phyloP scores from a whole-genome alignment of 2,888 invertebrate species.

The Emmelina monodactyla region DNA sequence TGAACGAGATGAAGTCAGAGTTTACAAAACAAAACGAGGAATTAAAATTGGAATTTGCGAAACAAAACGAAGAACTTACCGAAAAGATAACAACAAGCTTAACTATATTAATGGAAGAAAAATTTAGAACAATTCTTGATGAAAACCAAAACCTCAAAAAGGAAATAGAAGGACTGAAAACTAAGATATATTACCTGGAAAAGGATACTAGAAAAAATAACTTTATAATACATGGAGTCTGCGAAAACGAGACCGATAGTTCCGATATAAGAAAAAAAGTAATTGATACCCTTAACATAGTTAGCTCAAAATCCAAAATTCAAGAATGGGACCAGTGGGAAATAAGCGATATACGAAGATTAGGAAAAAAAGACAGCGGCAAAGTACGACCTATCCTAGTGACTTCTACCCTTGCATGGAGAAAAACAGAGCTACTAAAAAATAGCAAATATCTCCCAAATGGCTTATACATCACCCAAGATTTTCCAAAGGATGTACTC shows the following conservation, averaged over 20 bases:
- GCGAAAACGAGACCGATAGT: neutral
- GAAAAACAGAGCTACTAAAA: neutral
- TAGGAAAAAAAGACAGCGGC: neutral
- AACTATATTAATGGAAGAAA: neutral
- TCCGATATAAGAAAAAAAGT: neutral
- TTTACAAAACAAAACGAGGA: too few relatives aligned
- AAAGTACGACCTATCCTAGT: neutral
- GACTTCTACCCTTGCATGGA: neutral
- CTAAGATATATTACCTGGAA: neutral
- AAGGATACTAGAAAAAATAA: neutral
- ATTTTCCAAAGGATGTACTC: neutral
- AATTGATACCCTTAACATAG: neutral
- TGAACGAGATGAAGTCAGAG: too few relatives aligned
- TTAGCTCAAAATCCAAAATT: neutral
- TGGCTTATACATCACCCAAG: neutral
- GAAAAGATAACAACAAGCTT: neutral
- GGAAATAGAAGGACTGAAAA: neutral
- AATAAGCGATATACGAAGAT: neutral
- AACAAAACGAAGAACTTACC: neutral
- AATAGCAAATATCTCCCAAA: neutral
- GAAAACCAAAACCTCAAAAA: neutral
- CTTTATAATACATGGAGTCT: neutral
- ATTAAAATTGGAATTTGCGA: too few relatives aligned
- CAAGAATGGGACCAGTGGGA: neutral
- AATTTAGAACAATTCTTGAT: neutral